Base-by-base conservation (phyloP, 2,113 vertebrate genomes). In the Dinomys branickii region DNA sequence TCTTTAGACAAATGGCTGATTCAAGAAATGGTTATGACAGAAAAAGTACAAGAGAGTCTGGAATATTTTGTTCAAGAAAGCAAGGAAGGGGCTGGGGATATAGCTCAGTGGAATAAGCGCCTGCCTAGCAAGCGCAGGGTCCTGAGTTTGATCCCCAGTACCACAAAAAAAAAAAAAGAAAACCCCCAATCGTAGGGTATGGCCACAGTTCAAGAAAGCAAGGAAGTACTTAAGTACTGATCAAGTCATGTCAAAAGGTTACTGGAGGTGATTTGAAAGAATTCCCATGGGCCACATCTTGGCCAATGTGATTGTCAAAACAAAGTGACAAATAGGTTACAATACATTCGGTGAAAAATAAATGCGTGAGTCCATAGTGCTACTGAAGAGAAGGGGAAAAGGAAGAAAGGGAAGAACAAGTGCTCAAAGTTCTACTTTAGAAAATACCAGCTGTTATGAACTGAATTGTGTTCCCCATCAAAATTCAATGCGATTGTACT, bases 281-380 rank as follows among this genome's bases (percentile, higher is more conserved):
- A n/a, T 0, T 65, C 54, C 24, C 7, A 54, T 28, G 44, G 16
- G 20, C 50, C 71, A 85, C 22, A 71, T 82, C n/a, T 54, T 83
- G 8, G 20, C 85, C 47, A 93, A 94, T 90, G 33, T 89, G n/a
- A 91, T 52, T 56, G 54, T 61, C 4, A 86, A 88, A 78, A 56
- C 81, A 5, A 94, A 78, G 67, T 65, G 22, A 44, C 38, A 71
- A 73, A 67, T 26, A 92, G 30, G 10, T 90, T 52, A 81, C 38
- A 82, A 38, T 35, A 92, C 7, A 47, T 38, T 78, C 81, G 91
- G 59, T 80, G 30, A 95, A 89, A 96, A 91, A 80, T 54, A 92
- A 95, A 75, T 90, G 5, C 12, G 77, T 58, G 24, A 58, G 35
- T 94, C 35, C 77, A 92, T 7, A 88, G 44, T 44, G 12, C 89